A percentile compares a stretch with the other conserved stretches of the same genome.
These are phyloP conservation scores for Lepidurus apus DNA, from an alignment of 1,140 invertebrate species.

Conservation along the genomic window DNA sequence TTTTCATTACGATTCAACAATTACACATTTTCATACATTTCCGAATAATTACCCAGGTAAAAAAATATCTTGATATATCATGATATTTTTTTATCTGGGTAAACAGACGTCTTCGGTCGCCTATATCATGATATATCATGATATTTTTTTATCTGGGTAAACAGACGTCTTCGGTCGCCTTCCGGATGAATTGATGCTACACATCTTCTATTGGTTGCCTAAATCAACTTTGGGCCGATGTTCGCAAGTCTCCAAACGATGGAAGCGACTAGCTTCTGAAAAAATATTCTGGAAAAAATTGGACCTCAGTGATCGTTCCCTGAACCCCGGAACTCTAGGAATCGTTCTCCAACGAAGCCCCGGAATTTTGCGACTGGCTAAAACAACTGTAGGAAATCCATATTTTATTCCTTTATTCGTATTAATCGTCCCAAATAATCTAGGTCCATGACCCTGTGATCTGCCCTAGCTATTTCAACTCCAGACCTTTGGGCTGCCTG, in stretches of 20 bases:
- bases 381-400: slow-evolving; percentile 56
- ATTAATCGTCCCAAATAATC: slow-evolving; percentile 25
- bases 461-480: slow-evolving; percentile 2
- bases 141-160: too few species aligned
- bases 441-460: slow-evolving; percentile 46
- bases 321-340: slow-evolving; percentile 60
- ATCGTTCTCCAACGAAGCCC: slow-evolving; percentile 65
- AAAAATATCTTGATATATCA: too few species aligned
- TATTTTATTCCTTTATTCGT: slow-evolving; percentile 38
- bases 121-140: too few species aligned
- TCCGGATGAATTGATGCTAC: slow-evolving; percentile 77
- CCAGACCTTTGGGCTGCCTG: slow-evolving; percentile 49
- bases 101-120: slow-evolving; percentile 43
- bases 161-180: slow-evolving; percentile 48
- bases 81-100: too few species aligned
- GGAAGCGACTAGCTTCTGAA: slow-evolving; percentile 68
- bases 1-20: not conserved
- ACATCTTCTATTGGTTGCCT: slow-evolving; percentile 73
- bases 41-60: slow-evolving; percentile 12
- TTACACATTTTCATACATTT: slow-evolving; percentile 2
- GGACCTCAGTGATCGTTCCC: slow-evolving; percentile 64
- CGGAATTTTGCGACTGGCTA: slow-evolving; percentile 65
- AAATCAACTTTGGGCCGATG: slow-evolving; percentile 65
- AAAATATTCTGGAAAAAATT: slow-evolving; percentile 76
- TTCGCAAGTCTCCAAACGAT: slow-evolving; percentile 57